Evolutionary conservation across 2,888 invertebrate genomes (phyloP), one percentile per base, ranked within the genome.

Genomic region (Epinotia bilunana): DNA sequence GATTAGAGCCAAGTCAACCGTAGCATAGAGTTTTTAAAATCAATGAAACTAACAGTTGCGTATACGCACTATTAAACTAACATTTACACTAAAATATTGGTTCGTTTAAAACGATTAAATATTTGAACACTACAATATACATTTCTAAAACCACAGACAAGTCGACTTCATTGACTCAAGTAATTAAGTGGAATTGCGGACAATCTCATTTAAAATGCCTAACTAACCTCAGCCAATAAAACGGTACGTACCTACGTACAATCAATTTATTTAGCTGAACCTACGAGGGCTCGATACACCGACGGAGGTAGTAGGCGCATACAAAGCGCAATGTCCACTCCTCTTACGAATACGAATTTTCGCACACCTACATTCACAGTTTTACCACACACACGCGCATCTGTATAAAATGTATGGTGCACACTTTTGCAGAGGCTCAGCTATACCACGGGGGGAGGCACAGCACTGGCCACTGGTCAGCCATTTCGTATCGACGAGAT

Each of bases 331-430:
- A 83, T 92, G 92, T 91, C 92, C 91, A 89, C 90, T 89, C 84
- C 88, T 89, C 90, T 88, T 88, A 87, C 86, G 85, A 83, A 89
- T 89, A 91, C 91, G 90, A 92, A 92, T 90, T 92, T 91, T 90
- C 91, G 87, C 90, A 89, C 92, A 90, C 92, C 78, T 85, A 86
- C 88, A 86, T 82, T 77, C 86, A 84, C 88, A 92, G 91, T 92
- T 93, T 93, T 93, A 91, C 90, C 90, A 89, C 91, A 91, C 90
- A 89, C 91, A 91, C 92, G 91, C 90, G 86, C 88, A 87, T 87
- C 88, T 87, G 91, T 91, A 93, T 93, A 93, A 94, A 94, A 93
- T 93, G 92, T 94, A 94, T 92, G 88, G 92, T 88, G 91, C 93
- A 94, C 93, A 94, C 93, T 94, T 93, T 94, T 93, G 93, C 93